Conservation (phyloP, 2,797 vertebrate genomes). For the Craterocephalus amniculus region DNA sequence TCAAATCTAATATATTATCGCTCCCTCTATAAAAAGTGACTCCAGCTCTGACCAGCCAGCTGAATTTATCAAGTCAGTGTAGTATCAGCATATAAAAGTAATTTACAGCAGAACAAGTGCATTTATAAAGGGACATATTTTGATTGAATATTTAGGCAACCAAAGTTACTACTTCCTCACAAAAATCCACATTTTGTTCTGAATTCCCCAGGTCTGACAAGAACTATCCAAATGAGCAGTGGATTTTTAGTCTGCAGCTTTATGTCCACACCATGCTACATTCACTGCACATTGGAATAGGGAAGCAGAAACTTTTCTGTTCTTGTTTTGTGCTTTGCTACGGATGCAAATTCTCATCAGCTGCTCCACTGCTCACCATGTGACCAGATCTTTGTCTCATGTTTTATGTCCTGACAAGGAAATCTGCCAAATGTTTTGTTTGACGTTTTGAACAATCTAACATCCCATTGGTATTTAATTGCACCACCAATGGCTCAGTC, state of each 20-base stretch:
- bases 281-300: not conserved
- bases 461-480: not conserved
- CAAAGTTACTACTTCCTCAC: not conserved
- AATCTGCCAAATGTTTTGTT: not conserved
- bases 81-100: not conserved
- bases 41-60: constrained; percentile 53
- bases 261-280: not conserved
- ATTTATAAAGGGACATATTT: not conserved
- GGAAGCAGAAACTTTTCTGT: not conserved
- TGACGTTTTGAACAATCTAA: not conserved
- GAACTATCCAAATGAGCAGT: not conserved
- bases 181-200: not conserved
- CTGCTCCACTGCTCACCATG: not conserved
- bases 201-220: not conserved
- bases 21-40: not conserved
- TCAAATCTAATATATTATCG: not conserved
- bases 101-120: not conserved
- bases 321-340: not conserved
- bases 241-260: not conserved
- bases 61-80: not conserved
- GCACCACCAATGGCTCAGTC: not conserved
- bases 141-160: not conserved
- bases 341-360: not conserved
- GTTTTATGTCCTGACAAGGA: not conserved
- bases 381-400: not conserved